A percentile compares a stretch with the other conserved stretches of the same genome.
Evolutionary conservation across 2,797 vertebrate genomes (phyloP).

Genomic region (Rhinatrema bivittatum): DNA sequence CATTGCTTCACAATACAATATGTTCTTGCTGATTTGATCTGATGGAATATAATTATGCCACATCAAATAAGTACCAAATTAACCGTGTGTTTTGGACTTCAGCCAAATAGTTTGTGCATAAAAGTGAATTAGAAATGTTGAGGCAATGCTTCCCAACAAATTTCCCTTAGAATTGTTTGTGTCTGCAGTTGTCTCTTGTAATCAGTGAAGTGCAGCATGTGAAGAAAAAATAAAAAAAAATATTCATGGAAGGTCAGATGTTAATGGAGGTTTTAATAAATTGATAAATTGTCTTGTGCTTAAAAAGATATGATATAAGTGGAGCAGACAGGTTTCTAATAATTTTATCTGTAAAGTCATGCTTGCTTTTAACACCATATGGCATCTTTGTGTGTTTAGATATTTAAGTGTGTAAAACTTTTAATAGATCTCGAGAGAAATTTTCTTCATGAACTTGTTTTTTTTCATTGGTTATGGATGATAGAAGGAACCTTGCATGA

Average conservation of each 20-base stretch:
- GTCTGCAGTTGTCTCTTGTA: background rate
- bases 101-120: background rate
- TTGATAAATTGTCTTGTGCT: background rate
- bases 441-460: background rate
- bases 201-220: background rate
- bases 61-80: background rate
- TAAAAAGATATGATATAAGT: background rate
- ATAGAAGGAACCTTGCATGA: no score
- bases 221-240: background rate
- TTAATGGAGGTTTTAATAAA: slow-evolving; percentile 5
- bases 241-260: slow-evolving; percentile 1
- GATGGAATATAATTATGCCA: background rate
- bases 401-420: no score
- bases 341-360: background rate
- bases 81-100: background rate
- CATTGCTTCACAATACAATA: no score
- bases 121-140: background rate
- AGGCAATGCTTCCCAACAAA: background rate
- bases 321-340: background rate
- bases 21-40: background rate
- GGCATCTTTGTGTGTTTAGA: background rate
- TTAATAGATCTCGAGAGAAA: background rate
- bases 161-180: background rate
- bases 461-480: no score
- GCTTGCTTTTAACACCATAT: background rate